Evolutionary conservation across 2,113 vertebrate species (phyloP).

Genomic region (Laterallus jamaicensis): DNA sequence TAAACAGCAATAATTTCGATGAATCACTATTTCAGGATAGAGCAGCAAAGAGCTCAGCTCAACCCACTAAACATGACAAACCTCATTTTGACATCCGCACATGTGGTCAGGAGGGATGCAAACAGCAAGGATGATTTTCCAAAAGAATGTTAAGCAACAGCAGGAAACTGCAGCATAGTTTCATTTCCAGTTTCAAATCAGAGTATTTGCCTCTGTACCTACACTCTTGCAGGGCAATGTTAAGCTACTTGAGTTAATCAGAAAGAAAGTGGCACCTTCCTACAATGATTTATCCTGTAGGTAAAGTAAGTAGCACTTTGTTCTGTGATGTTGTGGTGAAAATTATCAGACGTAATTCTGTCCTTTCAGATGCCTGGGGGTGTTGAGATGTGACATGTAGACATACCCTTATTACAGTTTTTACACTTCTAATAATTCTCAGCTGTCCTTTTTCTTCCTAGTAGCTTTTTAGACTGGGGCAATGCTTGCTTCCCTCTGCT

Average conservation of each 20-base stretch:
- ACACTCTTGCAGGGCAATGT: not conserved
- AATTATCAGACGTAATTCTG: not conserved
- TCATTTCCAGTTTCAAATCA: not conserved
- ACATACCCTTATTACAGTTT: not conserved
- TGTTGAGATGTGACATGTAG: not conserved
- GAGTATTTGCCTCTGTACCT: not conserved
- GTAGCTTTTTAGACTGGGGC: not conserved
- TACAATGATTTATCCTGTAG: not conserved
- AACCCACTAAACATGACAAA: not conserved
- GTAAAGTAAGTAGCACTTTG: not conserved
- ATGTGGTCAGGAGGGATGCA: not conserved
- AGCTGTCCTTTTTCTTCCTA: not conserved
- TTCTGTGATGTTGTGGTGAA: not conserved
- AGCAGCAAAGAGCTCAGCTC: not conserved
- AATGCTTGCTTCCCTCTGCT: not conserved
- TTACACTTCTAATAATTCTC: slow-evolving; percentile 21
- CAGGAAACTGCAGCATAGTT: not conserved
- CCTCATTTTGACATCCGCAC: not conserved
- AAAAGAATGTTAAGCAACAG: not conserved
- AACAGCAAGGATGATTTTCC: not conserved
- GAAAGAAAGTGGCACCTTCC: not conserved
- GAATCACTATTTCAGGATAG: not conserved
- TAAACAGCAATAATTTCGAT: not conserved
- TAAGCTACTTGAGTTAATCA: not conserved
- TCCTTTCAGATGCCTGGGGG: not conserved